Conservation (phyloP, 2,113 vertebrate genomes). For the Andinoacara biseriatus region DNA sequence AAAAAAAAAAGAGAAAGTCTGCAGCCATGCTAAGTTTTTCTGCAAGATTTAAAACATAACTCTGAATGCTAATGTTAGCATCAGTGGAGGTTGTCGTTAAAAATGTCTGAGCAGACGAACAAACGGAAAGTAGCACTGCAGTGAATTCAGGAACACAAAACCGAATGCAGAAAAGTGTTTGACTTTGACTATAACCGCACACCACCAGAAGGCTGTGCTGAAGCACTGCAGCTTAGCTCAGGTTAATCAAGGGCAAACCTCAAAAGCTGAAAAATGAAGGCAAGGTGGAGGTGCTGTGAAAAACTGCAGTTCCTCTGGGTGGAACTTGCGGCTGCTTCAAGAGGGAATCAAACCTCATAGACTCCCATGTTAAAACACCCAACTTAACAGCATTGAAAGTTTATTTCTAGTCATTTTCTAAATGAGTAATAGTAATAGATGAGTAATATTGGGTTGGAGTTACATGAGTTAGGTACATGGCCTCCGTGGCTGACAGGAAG, state of each 20-base stretch:
- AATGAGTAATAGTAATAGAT: too few species aligned
- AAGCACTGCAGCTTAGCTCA: background rate
- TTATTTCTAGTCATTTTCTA: too few species aligned
- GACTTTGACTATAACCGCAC: background rate
- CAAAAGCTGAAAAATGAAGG: background rate
- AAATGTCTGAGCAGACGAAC: background rate
- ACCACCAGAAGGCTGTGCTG: background rate
- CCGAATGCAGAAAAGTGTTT: background rate
- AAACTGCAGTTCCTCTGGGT: background rate
- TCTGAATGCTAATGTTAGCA: background rate
- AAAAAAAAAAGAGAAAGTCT: background rate
- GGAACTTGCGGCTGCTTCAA: background rate
- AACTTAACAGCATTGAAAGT: too few species aligned
- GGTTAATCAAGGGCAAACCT: background rate
- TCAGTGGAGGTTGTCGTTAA: background rate
- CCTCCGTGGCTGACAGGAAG: too few species aligned
- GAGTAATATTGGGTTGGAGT: too few species aligned
- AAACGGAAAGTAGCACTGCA: background rate
- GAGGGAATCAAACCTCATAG: background rate
- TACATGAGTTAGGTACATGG: too few species aligned
- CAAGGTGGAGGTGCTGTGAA: background rate
- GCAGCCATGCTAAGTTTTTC: constrained; percentile 5
- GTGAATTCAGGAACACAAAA: background rate
- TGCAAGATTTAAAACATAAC: background rate
- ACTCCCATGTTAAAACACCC: background rate